These are phyloP conservation scores for Marasmarcha lunaedactyla DNA, from an alignment of 2,888 invertebrate species.

Conservation along the genomic window DNA sequence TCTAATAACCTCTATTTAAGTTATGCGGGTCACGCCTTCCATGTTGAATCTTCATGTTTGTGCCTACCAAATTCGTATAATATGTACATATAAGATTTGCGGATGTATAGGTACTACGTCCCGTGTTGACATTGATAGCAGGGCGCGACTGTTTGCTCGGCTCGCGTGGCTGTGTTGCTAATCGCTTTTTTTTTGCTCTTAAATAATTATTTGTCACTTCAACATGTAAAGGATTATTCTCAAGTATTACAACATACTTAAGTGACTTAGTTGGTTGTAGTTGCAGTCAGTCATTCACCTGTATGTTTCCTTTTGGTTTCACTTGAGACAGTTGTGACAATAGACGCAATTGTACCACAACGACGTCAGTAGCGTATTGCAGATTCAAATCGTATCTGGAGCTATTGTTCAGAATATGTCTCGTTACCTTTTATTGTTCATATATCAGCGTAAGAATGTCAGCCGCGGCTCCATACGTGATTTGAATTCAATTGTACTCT, in stretches of 20 bases:
- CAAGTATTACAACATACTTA: not conserved
- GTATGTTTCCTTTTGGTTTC: slow-evolving; percentile 18
- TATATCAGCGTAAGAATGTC: slow-evolving; percentile 1
- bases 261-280: too few relatives aligned
- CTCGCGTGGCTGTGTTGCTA: slow-evolving; percentile 35
- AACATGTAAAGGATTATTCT: not conserved
- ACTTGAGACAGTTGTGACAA: slow-evolving; percentile 17
- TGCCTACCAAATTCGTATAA: slow-evolving; percentile 24
- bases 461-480: not conserved
- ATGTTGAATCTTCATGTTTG: slow-evolving; percentile 27
- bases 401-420: slow-evolving; percentile 68
- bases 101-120: slow-evolving; percentile 12
- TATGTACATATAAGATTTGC: slow-evolving; percentile 19
- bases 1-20: slow-evolving; percentile 46
- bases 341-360: slow-evolving; percentile 36
- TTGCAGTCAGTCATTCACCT: slow-evolving; percentile 43
- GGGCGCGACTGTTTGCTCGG: slow-evolving; percentile 44
- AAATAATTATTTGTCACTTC: too few relatives aligned
- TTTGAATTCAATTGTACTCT: too few relatives aligned
- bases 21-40: slow-evolving; percentile 42
- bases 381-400: slow-evolving; percentile 57
- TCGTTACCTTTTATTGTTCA: slow-evolving; percentile 51
- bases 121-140: slow-evolving; percentile 27
- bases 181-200: slow-evolving; percentile 30
- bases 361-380: slow-evolving; percentile 44